Conservation (phyloP, 2,797 vertebrate species). For the Delichon dasypus region DNA sequence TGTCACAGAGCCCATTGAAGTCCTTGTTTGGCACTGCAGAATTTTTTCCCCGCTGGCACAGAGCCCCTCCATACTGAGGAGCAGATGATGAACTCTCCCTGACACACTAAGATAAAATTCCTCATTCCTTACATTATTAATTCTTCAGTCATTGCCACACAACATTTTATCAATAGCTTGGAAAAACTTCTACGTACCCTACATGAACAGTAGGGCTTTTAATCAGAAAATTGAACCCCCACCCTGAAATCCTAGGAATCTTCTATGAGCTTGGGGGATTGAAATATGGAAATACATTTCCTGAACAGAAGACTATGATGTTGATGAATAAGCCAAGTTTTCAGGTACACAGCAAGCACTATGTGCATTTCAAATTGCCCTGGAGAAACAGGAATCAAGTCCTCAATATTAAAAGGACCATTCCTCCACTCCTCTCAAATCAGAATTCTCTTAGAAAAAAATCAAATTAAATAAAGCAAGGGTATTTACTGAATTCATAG, state of each 20-base stretch:
- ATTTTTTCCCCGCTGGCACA: slow-evolving; percentile 24
- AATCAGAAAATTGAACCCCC: not conserved
- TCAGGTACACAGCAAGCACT: not conserved
- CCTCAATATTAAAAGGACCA: not conserved
- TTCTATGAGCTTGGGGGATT: not conserved
- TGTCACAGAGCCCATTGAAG: slow-evolving; percentile 8
- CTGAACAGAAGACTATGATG: not conserved
- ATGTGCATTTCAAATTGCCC: not conserved
- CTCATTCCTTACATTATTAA: not conserved
- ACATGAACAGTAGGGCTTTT: not conserved
- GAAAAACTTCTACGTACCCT: not conserved
- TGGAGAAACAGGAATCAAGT: not conserved
- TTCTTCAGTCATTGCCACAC: not conserved
- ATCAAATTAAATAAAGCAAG: not conserved
- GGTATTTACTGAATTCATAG: not conserved
- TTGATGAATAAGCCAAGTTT: not conserved
- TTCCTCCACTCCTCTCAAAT: not conserved
- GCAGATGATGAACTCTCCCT: slow-evolving; percentile 21
- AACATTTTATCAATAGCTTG: not conserved
- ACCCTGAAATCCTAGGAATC: not conserved
- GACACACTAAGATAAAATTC: not conserved
- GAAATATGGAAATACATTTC: not conserved
- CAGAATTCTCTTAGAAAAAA: not conserved
- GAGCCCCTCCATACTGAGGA: not conserved
- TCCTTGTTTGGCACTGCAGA: not conserved